Base-by-base conservation (phyloP, 2,888 invertebrate genomes). In the Autographa gamma region DNA sequence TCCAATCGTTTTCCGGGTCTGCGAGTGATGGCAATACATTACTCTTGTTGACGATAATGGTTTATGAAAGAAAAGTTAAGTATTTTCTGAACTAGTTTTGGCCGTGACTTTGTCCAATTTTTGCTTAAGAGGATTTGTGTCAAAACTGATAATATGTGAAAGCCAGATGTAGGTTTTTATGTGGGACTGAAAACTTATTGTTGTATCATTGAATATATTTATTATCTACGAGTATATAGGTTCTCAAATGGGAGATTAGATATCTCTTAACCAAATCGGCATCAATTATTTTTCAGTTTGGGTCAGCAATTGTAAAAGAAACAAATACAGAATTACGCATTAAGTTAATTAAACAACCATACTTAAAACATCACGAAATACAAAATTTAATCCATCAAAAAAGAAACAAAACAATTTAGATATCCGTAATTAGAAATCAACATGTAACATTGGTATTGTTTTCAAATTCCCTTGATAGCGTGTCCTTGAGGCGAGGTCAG, bases 401-500 rank as follows among this genome's bases (percentile, higher is more conserved):
- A 16, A 66, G 41, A 2, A 61, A 66, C 68, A 73, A 66, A 68
- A 52, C 14, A 58, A 59, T 14, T n/a, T 13, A 54, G 4, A 54
- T 38, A 8, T n/a, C 48, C 68, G 71, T 18, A 60, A 77, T 54
- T 19, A 13, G 2, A 14, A 52, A 38, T 7, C 18, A 66, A 54
- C 59, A 70, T 9, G 25, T 3, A 66, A 69, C 63, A 38, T 61
- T 56, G 13, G 34, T 18, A 59, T 61, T 63, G 32, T 75, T 74
- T 76, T 56, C 66, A 68, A 67, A 58, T 41, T n/a, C 31, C 32
- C 38, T 60, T 41, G 71, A 68, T 68, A 68, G 48, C 54, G 66
- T 48, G 71, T n/a, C 77, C 79, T 71, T 79, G 77, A 48, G 60
- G 13, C n/a, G 66, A 66, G 79, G 72, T 72, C 79, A 66, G 38